Evolutionary conservation across 2,797 vertebrate genomes (phyloP), one percentile per base, ranked within the genome.

Genomic region (Miichthys miiuy): DNA sequence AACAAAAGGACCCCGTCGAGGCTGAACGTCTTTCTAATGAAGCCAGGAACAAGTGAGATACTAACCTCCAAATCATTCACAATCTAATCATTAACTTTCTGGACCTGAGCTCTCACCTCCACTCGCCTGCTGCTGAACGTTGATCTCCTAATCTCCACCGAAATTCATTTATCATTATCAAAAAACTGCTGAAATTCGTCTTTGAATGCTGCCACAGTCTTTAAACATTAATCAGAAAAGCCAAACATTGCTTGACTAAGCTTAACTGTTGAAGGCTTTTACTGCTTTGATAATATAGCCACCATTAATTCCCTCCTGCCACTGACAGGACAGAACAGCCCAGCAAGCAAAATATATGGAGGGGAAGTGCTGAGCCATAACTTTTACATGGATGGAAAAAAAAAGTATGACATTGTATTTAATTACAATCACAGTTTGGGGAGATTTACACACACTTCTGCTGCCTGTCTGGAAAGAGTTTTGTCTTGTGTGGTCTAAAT

Each of bases 21-120:
- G 95, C 95, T 14, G 77, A 85, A 52, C 87, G 68, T 21, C 85
- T 95, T 1, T 92, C 94, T 5, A 70, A 83, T 3, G 62, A 74
- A 42, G 77, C 80, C 78, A 87, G 57, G 47, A 82, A 63, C 71
- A 93, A 87, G 93, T 94, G 70, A 88, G 85, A 80, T 6, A 78
- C 73, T 23, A 52, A 69, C 68, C 70, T 72, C 41, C 20, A 11
- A 12, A 64, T 67, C 50, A 18, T 57, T 30, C 21, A n/a, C 25
- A 11, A 3, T 61, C 21, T 75, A 54, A 79, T 71, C 5, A 0
- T 71, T 67, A 69, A 38, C 74, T 38, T 30, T 38, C 7, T 25
- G 75, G 46, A 76, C 75, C 25, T 44, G 67, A 65, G 38, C 55
- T 55, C 66, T 80, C 69, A 65, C 61, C 78, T 82, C n/a, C n/a